A percentile compares a stretch with the other conserved stretches of the same genome.
Evolutionary conservation across 1,140 invertebrate genomes (phyloP).

Genomic region (Halictus rubicundus): DNA sequence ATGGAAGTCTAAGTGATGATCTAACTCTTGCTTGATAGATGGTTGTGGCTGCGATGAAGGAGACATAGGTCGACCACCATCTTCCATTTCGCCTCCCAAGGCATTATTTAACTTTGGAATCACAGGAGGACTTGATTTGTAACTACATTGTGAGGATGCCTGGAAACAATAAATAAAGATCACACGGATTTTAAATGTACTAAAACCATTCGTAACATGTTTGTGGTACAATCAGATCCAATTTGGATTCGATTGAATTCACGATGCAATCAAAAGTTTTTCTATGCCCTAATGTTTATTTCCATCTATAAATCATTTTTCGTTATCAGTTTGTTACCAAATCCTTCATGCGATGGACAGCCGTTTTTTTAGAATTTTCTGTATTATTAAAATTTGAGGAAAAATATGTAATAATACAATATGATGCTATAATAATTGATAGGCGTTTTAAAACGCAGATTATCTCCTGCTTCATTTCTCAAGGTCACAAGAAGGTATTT

Average conservation of each 20-base stretch:
- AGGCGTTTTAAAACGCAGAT: slow-evolving; percentile 40
- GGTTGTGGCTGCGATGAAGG: slow-evolving; percentile 81
- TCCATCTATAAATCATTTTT: neutral
- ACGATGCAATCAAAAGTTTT: neutral
- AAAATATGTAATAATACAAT: neutral
- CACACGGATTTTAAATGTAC: slow-evolving; percentile 6
- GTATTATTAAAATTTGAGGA: neutral
- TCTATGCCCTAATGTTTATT: neutral
- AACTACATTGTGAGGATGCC: slow-evolving; percentile 83
- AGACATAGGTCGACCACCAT: slow-evolving; percentile 81
- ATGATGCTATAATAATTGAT: slow-evolving; percentile 23
- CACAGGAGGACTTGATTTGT: slow-evolving; percentile 83
- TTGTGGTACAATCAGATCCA: neutral
- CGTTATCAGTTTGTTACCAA: neutral
- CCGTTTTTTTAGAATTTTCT: too few relatives aligned
- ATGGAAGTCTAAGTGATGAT: slow-evolving; percentile 80
- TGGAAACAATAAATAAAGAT: slow-evolving; percentile 71
- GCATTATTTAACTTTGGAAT: slow-evolving; percentile 85
- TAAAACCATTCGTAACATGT: neutral
- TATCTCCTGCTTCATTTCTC: slow-evolving; percentile 51
- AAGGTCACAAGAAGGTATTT: slow-evolving; percentile 68
- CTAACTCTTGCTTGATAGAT: slow-evolving; percentile 85
- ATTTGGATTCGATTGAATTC: neutral
- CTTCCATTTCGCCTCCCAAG: slow-evolving; percentile 83
- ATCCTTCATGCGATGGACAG: too few relatives aligned